Conservation (phyloP, 2,113 vertebrate genomes). For the Prionailurus bengalensis region DNA sequence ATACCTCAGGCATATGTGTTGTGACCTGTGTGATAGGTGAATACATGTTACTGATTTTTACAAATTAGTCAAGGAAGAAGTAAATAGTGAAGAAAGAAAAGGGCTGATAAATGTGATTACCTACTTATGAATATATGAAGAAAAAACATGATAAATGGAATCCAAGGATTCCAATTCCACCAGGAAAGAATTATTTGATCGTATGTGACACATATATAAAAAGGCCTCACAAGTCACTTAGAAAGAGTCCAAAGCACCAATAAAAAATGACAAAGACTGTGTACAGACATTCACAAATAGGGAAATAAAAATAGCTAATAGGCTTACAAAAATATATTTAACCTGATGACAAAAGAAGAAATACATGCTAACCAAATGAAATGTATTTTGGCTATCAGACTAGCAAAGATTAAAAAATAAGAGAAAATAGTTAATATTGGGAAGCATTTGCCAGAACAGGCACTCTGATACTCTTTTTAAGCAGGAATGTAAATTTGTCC, state of each 20-base stretch:
- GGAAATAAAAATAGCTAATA: neutral
- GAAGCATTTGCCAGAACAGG: neutral
- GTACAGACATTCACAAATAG: neutral
- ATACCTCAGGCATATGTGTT: neutral
- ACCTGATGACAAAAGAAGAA: neutral
- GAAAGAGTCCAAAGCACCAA: neutral
- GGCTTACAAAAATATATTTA: neutral
- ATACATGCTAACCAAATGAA: neutral
- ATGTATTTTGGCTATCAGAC: neutral
- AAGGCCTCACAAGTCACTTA: neutral
- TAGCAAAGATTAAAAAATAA: neutral
- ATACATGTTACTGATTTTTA: neutral
- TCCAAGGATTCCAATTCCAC: neutral
- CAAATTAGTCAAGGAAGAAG: neutral
- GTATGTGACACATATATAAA: accelerated
- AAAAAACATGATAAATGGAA: neutral
- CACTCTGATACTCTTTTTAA: neutral
- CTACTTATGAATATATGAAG: neutral
- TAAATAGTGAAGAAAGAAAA: neutral
- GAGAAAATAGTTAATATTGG: neutral
- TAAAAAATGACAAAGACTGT: neutral
- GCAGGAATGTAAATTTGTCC: neutral
- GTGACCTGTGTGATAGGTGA: neutral
- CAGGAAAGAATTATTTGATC: neutral
- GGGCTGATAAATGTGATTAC: neutral